phyloP scores from a whole-genome alignment of 2,797 vertebrate species.

The Sebastes taczanowskii region DNA sequence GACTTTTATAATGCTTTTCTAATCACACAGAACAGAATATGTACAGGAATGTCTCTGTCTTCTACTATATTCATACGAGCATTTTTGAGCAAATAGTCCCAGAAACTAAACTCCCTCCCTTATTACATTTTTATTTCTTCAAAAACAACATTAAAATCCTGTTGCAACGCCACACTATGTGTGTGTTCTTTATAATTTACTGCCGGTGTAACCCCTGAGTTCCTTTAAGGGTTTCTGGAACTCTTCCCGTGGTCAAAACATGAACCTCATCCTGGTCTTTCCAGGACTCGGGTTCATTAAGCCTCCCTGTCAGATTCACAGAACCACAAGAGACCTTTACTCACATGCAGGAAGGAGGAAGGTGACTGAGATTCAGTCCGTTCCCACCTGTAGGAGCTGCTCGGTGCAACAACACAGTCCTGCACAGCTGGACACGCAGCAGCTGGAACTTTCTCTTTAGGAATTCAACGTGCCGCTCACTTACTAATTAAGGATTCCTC shows the following conservation, averaged over 20 bases:
- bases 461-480: constrained; percentile 17
- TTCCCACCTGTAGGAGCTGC: background rate
- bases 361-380: background rate
- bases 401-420: background rate
- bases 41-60: background rate
- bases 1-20: background rate
- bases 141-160: background rate
- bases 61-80: background rate
- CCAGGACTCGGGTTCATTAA: background rate
- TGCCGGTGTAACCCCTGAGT: background rate
- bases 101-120: background rate
- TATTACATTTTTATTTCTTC: background rate
- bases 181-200: background rate
- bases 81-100: background rate
- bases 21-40: background rate
- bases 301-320: background rate
- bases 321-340: background rate
- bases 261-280: background rate
- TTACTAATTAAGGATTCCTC: constrained; percentile 20
- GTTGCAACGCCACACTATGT: background rate
- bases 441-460: background rate
- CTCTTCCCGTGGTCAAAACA: background rate
- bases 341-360: background rate
- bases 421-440: constrained; percentile 28
- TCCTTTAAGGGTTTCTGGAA: background rate